Percentiles rank a stretch among this genome's conserved stretches.
These are phyloP conservation scores for Silurus asotus DNA, from an alignment of 2,113 vertebrate genomes.

Conservation along the genomic window DNA sequence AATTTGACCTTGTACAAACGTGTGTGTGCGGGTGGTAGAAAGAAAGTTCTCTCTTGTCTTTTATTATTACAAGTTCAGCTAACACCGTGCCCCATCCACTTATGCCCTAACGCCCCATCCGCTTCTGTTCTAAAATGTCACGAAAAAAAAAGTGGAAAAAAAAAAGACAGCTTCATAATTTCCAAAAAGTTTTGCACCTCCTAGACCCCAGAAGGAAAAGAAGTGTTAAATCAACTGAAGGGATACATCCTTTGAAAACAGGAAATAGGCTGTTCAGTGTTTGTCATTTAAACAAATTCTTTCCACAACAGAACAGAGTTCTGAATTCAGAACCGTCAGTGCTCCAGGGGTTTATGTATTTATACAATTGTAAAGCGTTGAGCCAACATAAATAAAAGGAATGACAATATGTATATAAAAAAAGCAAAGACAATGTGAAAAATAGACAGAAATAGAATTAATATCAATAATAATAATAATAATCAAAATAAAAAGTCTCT, in stretches of 20 bases:
- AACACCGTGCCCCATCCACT: neutral
- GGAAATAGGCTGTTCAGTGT: neutral
- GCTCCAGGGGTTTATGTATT: neutral
- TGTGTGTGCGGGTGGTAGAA: neutral
- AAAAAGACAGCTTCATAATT: neutral
- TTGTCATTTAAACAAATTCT: constrained; percentile 12
- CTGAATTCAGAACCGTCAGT: neutral
- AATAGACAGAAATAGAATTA: constrained; percentile 57
- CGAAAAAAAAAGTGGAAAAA: neutral
- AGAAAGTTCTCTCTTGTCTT: neutral
- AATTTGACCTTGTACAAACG: no score
- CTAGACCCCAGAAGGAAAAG: neutral
- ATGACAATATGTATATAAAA: constrained; percentile 70
- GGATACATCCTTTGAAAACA: neutral
- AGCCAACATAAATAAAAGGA: constrained; percentile 74
- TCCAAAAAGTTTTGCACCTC: neutral
- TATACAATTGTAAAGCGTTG: neutral
- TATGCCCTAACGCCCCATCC: neutral
- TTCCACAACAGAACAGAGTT: constrained; percentile 22
- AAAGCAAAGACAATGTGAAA: constrained; percentile 53
- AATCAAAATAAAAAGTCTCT: constrained; percentile 72
- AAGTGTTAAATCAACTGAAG: neutral
- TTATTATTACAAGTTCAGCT: neutral
- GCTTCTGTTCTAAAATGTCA: neutral
- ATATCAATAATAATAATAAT: constrained; percentile 63